phyloP scores from a whole-genome alignment of 2,797 vertebrate genomes.

The Catostomus latipinnis region DNA sequence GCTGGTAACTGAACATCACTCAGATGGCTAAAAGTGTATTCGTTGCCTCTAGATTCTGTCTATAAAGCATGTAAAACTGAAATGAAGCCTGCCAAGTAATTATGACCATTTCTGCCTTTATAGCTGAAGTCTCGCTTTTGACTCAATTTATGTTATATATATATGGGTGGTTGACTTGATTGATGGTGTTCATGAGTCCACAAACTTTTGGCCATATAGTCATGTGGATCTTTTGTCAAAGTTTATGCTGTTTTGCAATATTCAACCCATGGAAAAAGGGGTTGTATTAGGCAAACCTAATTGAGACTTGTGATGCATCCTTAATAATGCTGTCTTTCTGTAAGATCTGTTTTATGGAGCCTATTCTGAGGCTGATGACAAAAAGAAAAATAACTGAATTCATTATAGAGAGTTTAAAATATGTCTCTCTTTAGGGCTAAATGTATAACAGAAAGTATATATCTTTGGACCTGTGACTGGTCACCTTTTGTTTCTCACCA shows the following conservation, averaged over 20 bases:
- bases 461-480: too few relatives aligned
- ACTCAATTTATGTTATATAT: too few relatives aligned
- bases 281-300: not conserved
- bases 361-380: not conserved
- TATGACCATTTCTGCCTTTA: not conserved
- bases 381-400: not conserved
- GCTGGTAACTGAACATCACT: not conserved
- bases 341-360: not conserved
- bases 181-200: too few relatives aligned
- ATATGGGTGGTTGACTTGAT: too few relatives aligned
- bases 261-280: not conserved
- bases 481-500: too few relatives aligned
- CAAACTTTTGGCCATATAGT: too few relatives aligned
- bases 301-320: not conserved
- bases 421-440: not conserved
- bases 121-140: not conserved
- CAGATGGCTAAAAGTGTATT: not conserved
- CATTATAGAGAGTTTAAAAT: conserved; percentile 9
- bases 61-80: not conserved
- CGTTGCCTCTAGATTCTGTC: not conserved
- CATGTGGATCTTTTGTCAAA: not conserved
- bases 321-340: not conserved
- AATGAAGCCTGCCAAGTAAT: not conserved
- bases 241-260: not conserved
- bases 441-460: too few relatives aligned